phyloP scores from a whole-genome alignment of 2,888 invertebrate genomes.

The Brachyopa scutellaris region DNA sequence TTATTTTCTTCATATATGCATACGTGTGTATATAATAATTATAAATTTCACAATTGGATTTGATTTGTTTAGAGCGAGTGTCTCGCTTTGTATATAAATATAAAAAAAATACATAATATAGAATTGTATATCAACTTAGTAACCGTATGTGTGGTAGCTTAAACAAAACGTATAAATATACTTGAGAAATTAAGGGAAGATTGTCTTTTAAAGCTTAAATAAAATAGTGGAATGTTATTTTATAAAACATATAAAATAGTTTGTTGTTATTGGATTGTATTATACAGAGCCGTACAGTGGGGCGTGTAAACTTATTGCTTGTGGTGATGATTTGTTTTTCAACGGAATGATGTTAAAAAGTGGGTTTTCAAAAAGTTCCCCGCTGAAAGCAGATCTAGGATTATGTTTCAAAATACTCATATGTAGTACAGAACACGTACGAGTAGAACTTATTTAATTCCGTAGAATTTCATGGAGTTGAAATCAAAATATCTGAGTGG shows the following conservation, averaged over 20 bases:
- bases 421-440: too few relatives aligned
- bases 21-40: too few relatives aligned
- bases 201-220: constrained; percentile 66
- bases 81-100: constrained; percentile 56
- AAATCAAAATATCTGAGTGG: too few relatives aligned
- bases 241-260: constrained; percentile 19
- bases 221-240: constrained; percentile 63
- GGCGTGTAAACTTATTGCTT: constrained; percentile 39
- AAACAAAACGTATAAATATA: constrained; percentile 44
- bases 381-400: not conserved
- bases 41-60: constrained; percentile 58
- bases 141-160: constrained; percentile 27
- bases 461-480: too few relatives aligned
- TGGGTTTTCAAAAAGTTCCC: not conserved
- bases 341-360: not conserved
- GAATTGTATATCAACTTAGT: constrained; percentile 28
- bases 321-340: constrained; percentile 19
- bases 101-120: constrained; percentile 26
- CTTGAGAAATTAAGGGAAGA: constrained; percentile 46
- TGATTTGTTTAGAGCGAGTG: constrained; percentile 68
- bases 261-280: constrained; percentile 22
- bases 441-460: too few relatives aligned
- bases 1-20: constrained; percentile 38
- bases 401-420: too few relatives aligned
- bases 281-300: not conserved